Evolutionary conservation across 2,888 invertebrate genomes (phyloP).

Genomic region (Gastracanthus pulcherrimus): DNA sequence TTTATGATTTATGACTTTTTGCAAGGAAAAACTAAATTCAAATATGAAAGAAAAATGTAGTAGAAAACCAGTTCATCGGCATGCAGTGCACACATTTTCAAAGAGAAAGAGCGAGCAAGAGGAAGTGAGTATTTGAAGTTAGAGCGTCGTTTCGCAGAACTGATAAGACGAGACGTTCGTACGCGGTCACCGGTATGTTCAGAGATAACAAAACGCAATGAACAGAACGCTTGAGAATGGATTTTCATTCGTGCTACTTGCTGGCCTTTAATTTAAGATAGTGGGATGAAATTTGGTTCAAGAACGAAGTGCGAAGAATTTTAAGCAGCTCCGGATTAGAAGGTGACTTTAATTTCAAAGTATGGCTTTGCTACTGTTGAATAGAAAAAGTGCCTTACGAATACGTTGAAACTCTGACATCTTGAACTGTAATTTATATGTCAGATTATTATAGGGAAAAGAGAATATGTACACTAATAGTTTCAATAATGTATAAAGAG

Average conservation of each 20-base stretch:
- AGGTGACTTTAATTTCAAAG: background rate
- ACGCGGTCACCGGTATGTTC: conserved; percentile 19
- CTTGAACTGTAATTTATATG: too few species aligned
- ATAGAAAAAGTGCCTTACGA: background rate
- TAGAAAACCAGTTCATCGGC: too few species aligned
- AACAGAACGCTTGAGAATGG: conserved; percentile 40
- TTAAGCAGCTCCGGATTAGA: conserved; percentile 27
- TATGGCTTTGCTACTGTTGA: background rate
- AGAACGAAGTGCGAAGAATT: conserved; percentile 23
- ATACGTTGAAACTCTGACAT: background rate
- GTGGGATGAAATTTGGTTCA: conserved; percentile 33
- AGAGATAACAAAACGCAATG: conserved; percentile 40
- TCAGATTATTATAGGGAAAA: too few species aligned
- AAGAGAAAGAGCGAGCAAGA: too few species aligned
- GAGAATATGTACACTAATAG: too few species aligned
- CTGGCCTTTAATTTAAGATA: conserved; percentile 34
- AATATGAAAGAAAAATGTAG: too few species aligned
- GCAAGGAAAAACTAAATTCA: too few species aligned
- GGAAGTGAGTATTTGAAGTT: too few species aligned
- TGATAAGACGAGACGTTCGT: conserved; percentile 41
- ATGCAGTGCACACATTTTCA: too few species aligned
- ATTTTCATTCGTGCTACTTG: conserved; percentile 29
- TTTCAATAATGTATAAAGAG: too few species aligned
- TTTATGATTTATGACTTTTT: too few species aligned
- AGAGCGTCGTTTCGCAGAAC: conserved; percentile 38